Percentiles rank a stretch among this genome's conserved stretches.
Conservation (phyloP, 2,113 vertebrate species). For the Peucedramus taeniatus region DNA sequence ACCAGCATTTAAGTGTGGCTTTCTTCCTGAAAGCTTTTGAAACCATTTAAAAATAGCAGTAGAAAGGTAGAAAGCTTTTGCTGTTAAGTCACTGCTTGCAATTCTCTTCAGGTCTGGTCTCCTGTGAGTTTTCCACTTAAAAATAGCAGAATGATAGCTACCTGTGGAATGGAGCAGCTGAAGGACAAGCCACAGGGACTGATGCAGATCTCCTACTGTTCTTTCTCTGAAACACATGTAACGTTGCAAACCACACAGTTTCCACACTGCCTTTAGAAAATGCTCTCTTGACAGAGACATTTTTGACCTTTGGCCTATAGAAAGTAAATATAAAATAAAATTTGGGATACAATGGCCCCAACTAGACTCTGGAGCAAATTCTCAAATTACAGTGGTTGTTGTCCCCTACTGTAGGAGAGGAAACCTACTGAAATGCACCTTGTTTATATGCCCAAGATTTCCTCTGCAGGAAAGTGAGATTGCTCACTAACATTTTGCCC, state of each 20-base stretch:
- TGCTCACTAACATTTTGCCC: not conserved
- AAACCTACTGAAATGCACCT: not conserved
- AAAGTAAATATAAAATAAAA: not conserved
- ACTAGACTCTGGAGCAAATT: not conserved
- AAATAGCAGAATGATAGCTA: not conserved
- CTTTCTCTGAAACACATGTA: not conserved
- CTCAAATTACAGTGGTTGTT: not conserved
- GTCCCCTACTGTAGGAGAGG: not conserved
- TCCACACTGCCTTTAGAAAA: not conserved
- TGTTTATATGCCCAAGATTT: not conserved
- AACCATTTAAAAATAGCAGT: not conserved
- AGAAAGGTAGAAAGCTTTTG: not conserved
- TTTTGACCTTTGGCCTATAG: not conserved
- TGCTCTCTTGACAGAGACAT: not conserved
- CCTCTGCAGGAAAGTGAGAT: not conserved
- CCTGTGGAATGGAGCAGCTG: not conserved
- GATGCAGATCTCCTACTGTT: accelerated
- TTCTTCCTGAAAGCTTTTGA: not conserved
- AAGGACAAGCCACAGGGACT: not conserved
- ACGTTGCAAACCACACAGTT: accelerated
- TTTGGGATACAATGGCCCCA: not conserved
- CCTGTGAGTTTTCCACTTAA: not conserved
- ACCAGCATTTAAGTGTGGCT: not conserved
- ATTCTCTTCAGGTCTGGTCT: not conserved
- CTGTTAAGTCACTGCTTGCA: not conserved